A percentile compares a stretch with the other conserved stretches of the same genome.
phyloP scores from a whole-genome alignment of 2,113 vertebrate genomes.

The Sarotherodon lohbergeri region DNA sequence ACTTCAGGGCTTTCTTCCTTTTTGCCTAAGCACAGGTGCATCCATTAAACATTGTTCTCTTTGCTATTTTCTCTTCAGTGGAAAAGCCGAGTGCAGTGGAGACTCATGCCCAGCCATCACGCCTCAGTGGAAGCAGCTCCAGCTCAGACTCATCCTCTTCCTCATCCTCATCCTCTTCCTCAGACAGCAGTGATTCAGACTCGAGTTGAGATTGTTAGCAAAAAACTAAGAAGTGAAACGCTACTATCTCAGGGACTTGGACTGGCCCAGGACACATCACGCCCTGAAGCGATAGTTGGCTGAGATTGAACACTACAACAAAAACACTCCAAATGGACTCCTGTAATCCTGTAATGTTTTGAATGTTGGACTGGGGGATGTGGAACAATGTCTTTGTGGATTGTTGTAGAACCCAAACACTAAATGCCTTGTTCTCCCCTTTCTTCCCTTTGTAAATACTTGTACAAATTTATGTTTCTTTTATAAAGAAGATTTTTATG shows the following conservation, averaged over 20 bases:
- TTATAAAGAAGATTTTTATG: slow-evolving; percentile 80
- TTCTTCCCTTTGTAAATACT: slow-evolving; percentile 57
- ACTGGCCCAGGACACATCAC: slow-evolving; percentile 47
- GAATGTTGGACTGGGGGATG: slow-evolving; percentile 38
- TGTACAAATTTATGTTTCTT: slow-evolving; percentile 75
- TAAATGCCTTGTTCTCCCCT: slow-evolving; percentile 54
- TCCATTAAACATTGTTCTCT: background rate
- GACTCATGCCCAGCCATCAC: slow-evolving; percentile 74
- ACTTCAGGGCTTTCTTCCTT: background rate
- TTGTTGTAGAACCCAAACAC: slow-evolving; percentile 41
- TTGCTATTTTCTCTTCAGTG: slow-evolving; percentile 46
- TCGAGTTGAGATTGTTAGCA: slow-evolving; percentile 73
- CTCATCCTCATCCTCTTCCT: slow-evolving; percentile 85
- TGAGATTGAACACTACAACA: background rate
- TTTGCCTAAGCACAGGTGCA: background rate
- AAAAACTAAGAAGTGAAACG: background rate
- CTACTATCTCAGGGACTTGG: slow-evolving; percentile 59
- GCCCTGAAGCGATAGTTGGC: slow-evolving; percentile 45
- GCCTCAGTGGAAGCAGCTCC: slow-evolving; percentile 89
- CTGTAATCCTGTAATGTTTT: background rate
- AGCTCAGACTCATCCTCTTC: slow-evolving; percentile 81
- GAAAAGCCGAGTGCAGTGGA: slow-evolving; percentile 77
- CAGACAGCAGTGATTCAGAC: slow-evolving; percentile 91
- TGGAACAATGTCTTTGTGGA: slow-evolving; percentile 18
- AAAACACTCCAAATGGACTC: background rate